Evolutionary conservation across 1,140 invertebrate genomes (phyloP).

Genomic region (Pantala flavescens): DNA sequence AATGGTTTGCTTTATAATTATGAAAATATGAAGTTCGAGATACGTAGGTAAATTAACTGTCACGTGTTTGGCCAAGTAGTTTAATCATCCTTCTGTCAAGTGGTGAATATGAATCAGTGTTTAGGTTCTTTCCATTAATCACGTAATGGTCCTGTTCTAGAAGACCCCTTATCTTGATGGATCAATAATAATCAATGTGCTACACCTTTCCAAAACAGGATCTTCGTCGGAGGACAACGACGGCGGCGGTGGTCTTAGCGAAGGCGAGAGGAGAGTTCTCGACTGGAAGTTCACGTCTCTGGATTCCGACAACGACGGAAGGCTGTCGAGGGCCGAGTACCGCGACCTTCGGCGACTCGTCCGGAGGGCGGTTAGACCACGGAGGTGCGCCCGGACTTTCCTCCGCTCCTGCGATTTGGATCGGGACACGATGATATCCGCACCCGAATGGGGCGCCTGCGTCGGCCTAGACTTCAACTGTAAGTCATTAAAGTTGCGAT

Average conservation of each 20-base stretch:
- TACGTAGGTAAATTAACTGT: too few relatives aligned
- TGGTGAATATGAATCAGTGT: too few relatives aligned
- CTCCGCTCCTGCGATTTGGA: constrained; percentile 73
- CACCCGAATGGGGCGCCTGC: constrained; percentile 73
- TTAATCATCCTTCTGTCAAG: too few relatives aligned
- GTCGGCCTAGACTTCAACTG: constrained; percentile 36
- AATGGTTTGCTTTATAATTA: too few relatives aligned
- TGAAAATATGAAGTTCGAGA: too few relatives aligned
- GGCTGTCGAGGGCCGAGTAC: constrained; percentile 68
- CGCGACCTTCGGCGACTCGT: constrained; percentile 65
- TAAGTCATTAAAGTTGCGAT: constrained; percentile 24
- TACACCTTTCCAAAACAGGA: too few relatives aligned
- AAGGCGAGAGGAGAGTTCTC: constrained; percentile 41
- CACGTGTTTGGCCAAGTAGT: too few relatives aligned
- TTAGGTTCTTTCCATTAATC: too few relatives aligned
- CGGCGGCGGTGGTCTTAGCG: not conserved
- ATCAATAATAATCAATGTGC: too few relatives aligned
- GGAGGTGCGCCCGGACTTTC: constrained; percentile 79
- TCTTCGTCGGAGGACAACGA: not conserved
- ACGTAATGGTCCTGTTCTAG: too few relatives aligned
- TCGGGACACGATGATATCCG: constrained; percentile 59
- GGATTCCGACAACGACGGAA: constrained; percentile 63
- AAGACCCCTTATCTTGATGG: too few relatives aligned
- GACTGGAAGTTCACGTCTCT: constrained; percentile 81
- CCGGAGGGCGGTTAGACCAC: constrained; percentile 75